Evolutionary conservation across 1,140 invertebrate genomes (phyloP), one percentile per base, ranked within the genome.

Genomic region (Lerema accius): DNA sequence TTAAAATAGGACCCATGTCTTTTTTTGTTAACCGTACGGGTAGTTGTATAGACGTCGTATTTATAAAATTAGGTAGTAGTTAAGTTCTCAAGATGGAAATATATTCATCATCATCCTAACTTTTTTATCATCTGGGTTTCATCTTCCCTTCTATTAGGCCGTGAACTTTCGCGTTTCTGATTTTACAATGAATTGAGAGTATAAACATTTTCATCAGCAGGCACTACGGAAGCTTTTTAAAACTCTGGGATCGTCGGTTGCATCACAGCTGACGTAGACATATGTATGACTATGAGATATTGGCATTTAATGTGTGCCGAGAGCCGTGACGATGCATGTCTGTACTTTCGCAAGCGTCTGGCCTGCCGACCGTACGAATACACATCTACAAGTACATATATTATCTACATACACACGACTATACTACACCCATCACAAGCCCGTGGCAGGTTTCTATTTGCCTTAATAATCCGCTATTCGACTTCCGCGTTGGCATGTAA

Each of bases 241-340:
- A 9, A 16, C 35, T 43, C 4, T 37, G 45, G 42, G 40, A 45
- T 58, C 15, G 53, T 42, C 15, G 43, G 69, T 81, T 81, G 77
- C 76, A 73, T 80, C 80, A 85, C 64, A 58, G 46, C 69, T 78
- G 77, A 80, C 77, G 68, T 74, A 78, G 76, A 84, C 65, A 72
- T 78, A 79, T 79, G 71, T 78, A 79, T 79, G 73, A 82, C 72
- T 82, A 61, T 40, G 65, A 65, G 70, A 81, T 78, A 84, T 81
- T 81, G 76, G 73, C 75, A 84, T 80, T 76, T 76, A 46, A 63
- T 50, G 62, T 58, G 69, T 66, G 67, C 66, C 62, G 65, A 78
- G 71, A 76, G 71, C 77, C 79, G 71, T 81, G 75, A 80, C 77
- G 77, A 71, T 65, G 73, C 75, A 69, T 67, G 71, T 76, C 72